Evolutionary conservation across 1,140 invertebrate species (phyloP).

Genomic region (Eupeodes corollae): DNA sequence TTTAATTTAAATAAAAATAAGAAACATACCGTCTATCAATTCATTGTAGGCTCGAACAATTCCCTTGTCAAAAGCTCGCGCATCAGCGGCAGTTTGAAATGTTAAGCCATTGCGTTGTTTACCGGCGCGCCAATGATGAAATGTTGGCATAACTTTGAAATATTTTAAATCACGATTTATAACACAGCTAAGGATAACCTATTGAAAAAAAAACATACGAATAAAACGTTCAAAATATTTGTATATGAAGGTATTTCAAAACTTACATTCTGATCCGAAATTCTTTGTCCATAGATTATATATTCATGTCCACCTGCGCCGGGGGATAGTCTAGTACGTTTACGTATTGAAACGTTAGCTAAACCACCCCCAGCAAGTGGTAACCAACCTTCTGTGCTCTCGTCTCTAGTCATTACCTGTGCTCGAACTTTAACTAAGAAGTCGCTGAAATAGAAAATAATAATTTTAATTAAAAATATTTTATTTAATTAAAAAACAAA

Average conservation of each 20-base stretch:
- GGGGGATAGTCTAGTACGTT: constrained; percentile 45
- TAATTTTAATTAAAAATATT: constrained; percentile 6
- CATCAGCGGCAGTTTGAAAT: constrained; percentile 88
- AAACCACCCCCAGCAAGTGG: constrained; percentile 86
- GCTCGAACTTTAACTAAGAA: constrained; percentile 91
- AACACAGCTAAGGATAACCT: constrained; percentile 88
- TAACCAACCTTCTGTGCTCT: constrained; percentile 91
- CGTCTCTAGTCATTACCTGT: constrained; percentile 97
- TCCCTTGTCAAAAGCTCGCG: constrained; percentile 86
- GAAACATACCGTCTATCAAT: constrained; percentile 69
- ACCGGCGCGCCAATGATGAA: constrained; percentile 93
- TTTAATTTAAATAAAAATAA: not conserved
- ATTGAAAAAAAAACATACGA: constrained; percentile 10
- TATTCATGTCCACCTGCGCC: constrained; percentile 54
- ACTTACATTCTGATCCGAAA: constrained; percentile 79
- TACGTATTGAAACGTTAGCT: constrained; percentile 80
- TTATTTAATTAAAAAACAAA: no score
- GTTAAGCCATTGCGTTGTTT: constrained; percentile 91
- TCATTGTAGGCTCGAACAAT: constrained; percentile 82
- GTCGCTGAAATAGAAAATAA: constrained; percentile 53
- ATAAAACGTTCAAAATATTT: no score
- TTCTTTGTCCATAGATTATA: constrained; percentile 81
- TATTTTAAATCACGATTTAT: constrained; percentile 95
- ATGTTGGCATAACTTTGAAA: constrained; percentile 95
- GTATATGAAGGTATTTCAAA: not conserved